phyloP scores from a whole-genome alignment of 2,888 invertebrate species.

The Drosophila eohydei region DNA sequence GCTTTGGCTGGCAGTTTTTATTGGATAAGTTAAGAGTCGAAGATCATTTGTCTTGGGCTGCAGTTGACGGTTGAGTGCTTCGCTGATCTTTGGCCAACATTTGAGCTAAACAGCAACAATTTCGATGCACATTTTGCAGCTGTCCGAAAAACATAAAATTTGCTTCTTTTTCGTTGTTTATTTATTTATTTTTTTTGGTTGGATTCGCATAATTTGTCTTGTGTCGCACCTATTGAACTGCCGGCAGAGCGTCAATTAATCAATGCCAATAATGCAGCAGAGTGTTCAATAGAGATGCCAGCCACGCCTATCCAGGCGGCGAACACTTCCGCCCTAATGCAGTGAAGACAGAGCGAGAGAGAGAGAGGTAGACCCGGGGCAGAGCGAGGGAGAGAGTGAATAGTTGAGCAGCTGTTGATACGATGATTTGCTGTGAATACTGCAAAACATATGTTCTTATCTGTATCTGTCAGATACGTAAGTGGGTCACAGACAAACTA shows the following conservation, averaged over 20 bases:
- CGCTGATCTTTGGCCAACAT: slow-evolving; percentile 27
- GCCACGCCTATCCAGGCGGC: background rate
- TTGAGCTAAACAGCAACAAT: slow-evolving; percentile 5
- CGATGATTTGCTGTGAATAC: slow-evolving; percentile 31
- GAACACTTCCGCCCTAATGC: slow-evolving; percentile 37
- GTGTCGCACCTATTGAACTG: slow-evolving; percentile 56
- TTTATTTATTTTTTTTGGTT: background rate
- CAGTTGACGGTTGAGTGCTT: background rate
- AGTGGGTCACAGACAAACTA: slow-evolving; percentile 62
- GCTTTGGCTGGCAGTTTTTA: background rate
- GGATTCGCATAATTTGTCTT: slow-evolving; percentile 52
- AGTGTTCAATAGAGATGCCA: slow-evolving; percentile 40
- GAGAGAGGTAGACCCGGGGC: background rate
- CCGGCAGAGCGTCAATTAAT: slow-evolving; percentile 47
- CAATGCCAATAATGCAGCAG: slow-evolving; percentile 54
- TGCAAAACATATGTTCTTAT: slow-evolving; percentile 68
- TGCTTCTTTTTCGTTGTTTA: slow-evolving; percentile 11
- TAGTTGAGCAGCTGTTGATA: slow-evolving; percentile 48
- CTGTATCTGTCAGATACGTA: slow-evolving; percentile 70
- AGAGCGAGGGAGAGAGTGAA: background rate
- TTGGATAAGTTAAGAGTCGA: background rate
- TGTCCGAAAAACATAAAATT: slow-evolving; percentile 21
- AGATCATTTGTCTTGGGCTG: background rate
- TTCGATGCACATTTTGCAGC: slow-evolving; percentile 20
- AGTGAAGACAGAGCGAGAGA: background rate